Evolutionary conservation across 2,797 vertebrate species (phyloP).

Genomic region (Argya squamiceps): DNA sequence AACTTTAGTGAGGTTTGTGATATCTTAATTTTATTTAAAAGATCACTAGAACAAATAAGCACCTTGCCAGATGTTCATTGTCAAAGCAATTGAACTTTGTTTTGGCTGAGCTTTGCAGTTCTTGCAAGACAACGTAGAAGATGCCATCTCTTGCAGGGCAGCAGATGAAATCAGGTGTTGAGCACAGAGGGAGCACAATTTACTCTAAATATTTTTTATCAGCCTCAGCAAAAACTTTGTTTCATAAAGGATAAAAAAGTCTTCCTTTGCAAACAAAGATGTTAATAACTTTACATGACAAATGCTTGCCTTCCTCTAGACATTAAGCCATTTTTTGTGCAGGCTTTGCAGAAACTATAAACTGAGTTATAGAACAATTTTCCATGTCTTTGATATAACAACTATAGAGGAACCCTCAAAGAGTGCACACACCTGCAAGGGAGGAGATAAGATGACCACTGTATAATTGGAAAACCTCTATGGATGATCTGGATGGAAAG

Average conservation of each 20-base stretch:
- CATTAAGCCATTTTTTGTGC: conserved; percentile 81
- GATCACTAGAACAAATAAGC: conserved; percentile 62
- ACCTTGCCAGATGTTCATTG: conserved; percentile 79
- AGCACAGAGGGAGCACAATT: conserved; percentile 73
- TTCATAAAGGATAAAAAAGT: conserved; percentile 61
- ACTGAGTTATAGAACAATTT: conserved; percentile 85
- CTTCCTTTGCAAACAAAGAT: conserved; percentile 53
- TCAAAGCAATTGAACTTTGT: conserved; percentile 45
- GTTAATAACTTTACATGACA: conserved; percentile 80
- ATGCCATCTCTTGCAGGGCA: conserved; percentile 72
- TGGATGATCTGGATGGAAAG: background rate
- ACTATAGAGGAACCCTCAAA: conserved; percentile 74
- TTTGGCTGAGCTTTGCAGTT: conserved; percentile 85
- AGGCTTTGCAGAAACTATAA: conserved; percentile 78
- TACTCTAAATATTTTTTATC: conserved; percentile 72
- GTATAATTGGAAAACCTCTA: background rate
- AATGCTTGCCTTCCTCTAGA: conserved; percentile 76
- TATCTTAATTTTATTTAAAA: conserved; percentile 64
- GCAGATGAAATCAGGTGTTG: conserved; percentile 82
- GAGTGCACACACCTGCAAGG: conserved; percentile 67
- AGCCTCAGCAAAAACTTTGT: conserved; percentile 82
- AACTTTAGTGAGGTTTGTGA: conserved; percentile 62
- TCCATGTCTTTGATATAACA: conserved; percentile 80
- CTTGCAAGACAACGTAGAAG: conserved; percentile 76
- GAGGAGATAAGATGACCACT: conserved; percentile 45